phyloP scores from a whole-genome alignment of 2,797 vertebrate species.

The Hirundo rustica region DNA sequence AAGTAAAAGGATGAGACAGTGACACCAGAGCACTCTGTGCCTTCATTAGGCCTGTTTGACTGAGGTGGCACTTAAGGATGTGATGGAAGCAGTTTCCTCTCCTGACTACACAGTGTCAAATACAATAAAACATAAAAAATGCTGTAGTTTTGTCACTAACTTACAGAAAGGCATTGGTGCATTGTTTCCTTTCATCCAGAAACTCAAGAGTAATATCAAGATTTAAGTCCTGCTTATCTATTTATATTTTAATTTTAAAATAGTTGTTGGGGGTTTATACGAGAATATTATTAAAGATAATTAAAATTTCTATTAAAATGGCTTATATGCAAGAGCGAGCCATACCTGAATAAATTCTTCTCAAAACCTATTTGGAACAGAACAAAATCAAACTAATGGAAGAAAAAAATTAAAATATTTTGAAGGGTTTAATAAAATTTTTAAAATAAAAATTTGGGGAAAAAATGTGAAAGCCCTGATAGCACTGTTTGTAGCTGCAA shows the following conservation, averaged over 20 bases:
- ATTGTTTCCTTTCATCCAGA: background rate
- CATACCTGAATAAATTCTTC: background rate
- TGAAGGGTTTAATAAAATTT: background rate
- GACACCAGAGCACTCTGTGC: background rate
- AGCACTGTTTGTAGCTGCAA: background rate
- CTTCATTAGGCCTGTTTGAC: background rate
- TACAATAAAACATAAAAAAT: background rate
- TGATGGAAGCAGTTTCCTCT: background rate
- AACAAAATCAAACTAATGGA: background rate
- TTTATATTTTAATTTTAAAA: background rate
- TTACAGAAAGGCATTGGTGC: background rate
- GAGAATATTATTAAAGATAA: background rate
- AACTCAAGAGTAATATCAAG: background rate
- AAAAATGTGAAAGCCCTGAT: background rate
- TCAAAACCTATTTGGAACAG: background rate
- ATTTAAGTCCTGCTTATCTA: background rate
- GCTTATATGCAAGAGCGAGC: background rate
- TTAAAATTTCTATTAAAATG: background rate
- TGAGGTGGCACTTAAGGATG: background rate
- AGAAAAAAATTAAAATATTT: background rate
- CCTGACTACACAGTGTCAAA: background rate
- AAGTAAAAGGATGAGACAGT: background rate
- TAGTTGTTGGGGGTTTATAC: background rate
- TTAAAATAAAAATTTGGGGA: rapidly evolving
- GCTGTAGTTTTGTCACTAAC: background rate